Conservation (phyloP, 2,888 invertebrate species). For the Venusia cambrica region DNA sequence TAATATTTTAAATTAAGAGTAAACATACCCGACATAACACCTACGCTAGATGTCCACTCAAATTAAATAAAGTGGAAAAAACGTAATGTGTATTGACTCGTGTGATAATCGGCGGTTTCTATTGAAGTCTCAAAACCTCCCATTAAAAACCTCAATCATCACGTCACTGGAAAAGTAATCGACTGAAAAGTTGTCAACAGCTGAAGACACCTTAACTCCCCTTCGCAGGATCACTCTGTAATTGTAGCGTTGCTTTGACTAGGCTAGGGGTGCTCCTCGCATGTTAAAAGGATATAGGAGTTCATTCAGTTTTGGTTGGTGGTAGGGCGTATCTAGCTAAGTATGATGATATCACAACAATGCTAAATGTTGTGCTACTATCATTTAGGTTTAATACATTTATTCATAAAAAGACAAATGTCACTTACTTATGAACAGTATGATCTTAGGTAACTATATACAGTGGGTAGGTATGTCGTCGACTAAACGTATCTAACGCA, state of each 20-base stretch:
- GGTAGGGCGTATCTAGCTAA: too few species aligned
- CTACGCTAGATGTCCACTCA: conserved; percentile 41
- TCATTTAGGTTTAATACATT: too few species aligned
- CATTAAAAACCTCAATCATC: conserved; percentile 12
- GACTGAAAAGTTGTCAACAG: conserved; percentile 21
- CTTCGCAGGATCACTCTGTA: conserved; percentile 17
- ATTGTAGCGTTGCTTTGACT: conserved; percentile 10
- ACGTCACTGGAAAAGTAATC: conserved; percentile 26
- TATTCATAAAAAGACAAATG: too few species aligned
- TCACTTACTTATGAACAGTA: too few species aligned
- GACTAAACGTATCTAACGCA: too few species aligned
- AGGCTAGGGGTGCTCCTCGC: not conserved
- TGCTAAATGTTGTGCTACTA: too few species aligned
- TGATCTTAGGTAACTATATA: too few species aligned
- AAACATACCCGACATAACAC: conserved; percentile 52
- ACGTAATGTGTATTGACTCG: conserved; percentile 25
- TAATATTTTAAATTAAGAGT: conserved; percentile 42
- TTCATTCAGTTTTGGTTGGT: too few species aligned
- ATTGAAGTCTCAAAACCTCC: conserved; percentile 3
- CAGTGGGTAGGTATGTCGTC: too few species aligned
- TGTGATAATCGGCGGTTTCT: conserved; percentile 8
- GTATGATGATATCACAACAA: too few species aligned
- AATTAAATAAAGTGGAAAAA: conserved; percentile 35
- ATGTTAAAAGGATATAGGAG: not conserved
- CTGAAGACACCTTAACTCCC: conserved; percentile 19